A percentile compares a stretch with the other conserved stretches of the same genome.
These are phyloP conservation scores for Eumacrocentrus americanus DNA, from an alignment of 2,888 invertebrate genomes.

Conservation along the genomic window DNA sequence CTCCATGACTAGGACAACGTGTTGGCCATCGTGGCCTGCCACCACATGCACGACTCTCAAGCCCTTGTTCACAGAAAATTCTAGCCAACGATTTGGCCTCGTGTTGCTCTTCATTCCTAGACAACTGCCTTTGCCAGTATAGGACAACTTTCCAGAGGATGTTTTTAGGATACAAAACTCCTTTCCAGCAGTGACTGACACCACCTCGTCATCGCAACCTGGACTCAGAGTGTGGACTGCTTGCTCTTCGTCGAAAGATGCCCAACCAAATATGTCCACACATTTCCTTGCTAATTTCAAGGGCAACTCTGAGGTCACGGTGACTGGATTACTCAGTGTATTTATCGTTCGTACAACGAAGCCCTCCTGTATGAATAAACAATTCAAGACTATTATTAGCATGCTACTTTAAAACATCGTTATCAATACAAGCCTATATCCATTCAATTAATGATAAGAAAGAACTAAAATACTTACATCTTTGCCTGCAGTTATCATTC, in stretches of 20 bases:
- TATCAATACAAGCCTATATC: too few species aligned
- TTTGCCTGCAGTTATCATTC: constrained; percentile 79
- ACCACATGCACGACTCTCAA: constrained; percentile 79
- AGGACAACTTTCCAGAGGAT: constrained; percentile 84
- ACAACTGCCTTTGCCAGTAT: constrained; percentile 84
- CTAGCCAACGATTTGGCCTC: constrained; percentile 68
- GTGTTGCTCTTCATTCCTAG: constrained; percentile 79
- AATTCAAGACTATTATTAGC: too few species aligned
- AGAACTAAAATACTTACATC: constrained; percentile 74
- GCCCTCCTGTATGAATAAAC: constrained; percentile 69
- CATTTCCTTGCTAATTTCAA: constrained; percentile 80
- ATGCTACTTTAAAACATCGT: too few species aligned
- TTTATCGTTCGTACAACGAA: constrained; percentile 79
- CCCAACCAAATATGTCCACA: constrained; percentile 76
- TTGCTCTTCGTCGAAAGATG: constrained; percentile 74
- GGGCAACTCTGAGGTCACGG: constrained; percentile 67
- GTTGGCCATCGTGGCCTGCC: constrained; percentile 92
- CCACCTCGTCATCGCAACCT: constrained; percentile 79
- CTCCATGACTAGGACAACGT: constrained; percentile 89
- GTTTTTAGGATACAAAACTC: constrained; percentile 88
- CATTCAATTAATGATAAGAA: background rate
- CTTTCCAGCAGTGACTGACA: constrained; percentile 81
- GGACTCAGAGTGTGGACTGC: constrained; percentile 61
- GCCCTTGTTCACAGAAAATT: constrained; percentile 73
- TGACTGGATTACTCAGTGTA: constrained; percentile 67